These are phyloP conservation scores for Clarias pachynema DNA, from an alignment of 2,797 vertebrate genomes.

Conservation along the genomic window DNA sequence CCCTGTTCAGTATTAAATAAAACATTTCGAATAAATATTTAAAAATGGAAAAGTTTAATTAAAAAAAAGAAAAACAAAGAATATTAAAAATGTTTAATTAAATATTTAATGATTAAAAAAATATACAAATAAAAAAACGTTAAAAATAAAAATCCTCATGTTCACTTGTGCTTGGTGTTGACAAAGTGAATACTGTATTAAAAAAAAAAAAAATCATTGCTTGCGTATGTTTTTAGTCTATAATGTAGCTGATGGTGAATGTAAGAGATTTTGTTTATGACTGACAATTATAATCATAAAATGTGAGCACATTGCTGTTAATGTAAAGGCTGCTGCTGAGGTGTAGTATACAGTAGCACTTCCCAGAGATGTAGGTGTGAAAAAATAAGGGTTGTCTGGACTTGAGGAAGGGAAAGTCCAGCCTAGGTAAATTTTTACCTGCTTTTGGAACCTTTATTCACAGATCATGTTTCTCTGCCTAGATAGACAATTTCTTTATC, in stretches of 20 bases:
- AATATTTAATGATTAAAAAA: neutral
- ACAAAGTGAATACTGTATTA: neutral
- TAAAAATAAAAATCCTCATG: neutral
- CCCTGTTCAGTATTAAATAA: neutral
- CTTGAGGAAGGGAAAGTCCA: slow-evolving; percentile 56
- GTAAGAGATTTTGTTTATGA: slow-evolving; percentile 30
- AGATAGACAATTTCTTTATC: slow-evolving; percentile 22
- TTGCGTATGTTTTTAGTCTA: neutral
- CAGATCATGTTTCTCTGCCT: slow-evolving; percentile 10
- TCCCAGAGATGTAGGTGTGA: slow-evolving; percentile 35
- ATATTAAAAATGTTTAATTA: neutral
- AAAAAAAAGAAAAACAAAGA: too few species aligned
- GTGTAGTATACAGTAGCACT: slow-evolving; percentile 15
- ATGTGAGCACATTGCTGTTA: slow-evolving; percentile 34
- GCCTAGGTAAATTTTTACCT: slow-evolving; percentile 12
- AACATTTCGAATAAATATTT: neutral
- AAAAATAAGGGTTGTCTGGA: slow-evolving; percentile 45
- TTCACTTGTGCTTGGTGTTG: neutral
- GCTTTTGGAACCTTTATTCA: slow-evolving; percentile 28
- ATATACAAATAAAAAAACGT: too few species aligned
- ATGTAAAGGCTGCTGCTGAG: slow-evolving; percentile 45
- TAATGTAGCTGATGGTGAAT: slow-evolving; percentile 11
- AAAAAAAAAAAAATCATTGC: neutral
- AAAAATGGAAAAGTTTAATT: too few species aligned
- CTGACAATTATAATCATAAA: slow-evolving; percentile 46